Conservation (phyloP, 2,888 invertebrate species). For the Teleiodes luculella region DNA sequence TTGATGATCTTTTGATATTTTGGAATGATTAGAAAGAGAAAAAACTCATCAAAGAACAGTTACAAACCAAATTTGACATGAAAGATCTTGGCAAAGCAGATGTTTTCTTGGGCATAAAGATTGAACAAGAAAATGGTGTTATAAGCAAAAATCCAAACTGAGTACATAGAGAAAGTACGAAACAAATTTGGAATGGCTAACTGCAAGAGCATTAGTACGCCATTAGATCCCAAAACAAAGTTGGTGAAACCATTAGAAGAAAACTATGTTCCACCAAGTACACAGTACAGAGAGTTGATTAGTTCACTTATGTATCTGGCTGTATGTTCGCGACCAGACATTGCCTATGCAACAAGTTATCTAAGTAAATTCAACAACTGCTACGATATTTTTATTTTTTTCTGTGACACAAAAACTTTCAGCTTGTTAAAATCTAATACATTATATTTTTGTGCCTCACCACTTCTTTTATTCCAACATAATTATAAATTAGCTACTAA, state of each 20-base stretch:
- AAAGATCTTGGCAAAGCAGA: conserved; percentile 6
- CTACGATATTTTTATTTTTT: too few species aligned
- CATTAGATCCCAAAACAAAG: neutral
- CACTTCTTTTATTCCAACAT: too few species aligned
- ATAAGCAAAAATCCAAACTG: neutral
- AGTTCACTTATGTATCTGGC: neutral
- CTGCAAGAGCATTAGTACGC: neutral
- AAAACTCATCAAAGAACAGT: neutral
- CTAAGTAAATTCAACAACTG: neutral
- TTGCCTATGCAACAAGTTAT: neutral
- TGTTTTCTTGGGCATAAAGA: conserved; percentile 2
- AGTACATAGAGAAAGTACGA: neutral
- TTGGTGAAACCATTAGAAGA: neutral
- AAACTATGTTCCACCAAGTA: neutral
- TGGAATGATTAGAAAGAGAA: neutral
- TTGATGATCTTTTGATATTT: conserved; percentile 13
- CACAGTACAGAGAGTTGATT: neutral
- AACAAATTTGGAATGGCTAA: neutral
- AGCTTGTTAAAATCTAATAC: too few species aligned
- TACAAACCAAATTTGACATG: conserved; percentile 5
- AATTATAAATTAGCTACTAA: too few species aligned
- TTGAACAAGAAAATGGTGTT: neutral
- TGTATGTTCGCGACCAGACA: neutral
- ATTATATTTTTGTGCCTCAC: too few species aligned
- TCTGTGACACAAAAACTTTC: too few species aligned